Evolutionary conservation across 2,113 vertebrate genomes (phyloP).

Genomic region (Arvicanthis niloticus): DNA sequence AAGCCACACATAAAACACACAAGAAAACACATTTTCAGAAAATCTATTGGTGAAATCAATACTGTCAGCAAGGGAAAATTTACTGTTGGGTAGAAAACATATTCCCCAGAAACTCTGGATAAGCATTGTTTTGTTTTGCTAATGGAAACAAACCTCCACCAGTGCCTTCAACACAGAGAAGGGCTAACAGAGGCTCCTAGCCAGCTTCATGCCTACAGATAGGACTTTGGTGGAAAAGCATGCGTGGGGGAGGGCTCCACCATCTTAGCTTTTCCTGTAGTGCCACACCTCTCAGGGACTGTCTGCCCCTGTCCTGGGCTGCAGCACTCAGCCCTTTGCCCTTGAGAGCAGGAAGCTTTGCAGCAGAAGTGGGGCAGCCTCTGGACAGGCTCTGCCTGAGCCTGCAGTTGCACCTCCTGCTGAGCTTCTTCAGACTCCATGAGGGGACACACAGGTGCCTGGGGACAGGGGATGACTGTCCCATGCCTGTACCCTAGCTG

Average conservation of each 20-base stretch:
- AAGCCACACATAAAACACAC: neutral
- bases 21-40: neutral
- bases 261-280: neutral
- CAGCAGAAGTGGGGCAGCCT: neutral
- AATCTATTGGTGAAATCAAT: neutral
- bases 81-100: neutral
- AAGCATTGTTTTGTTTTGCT: no score
- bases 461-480: neutral
- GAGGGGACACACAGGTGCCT: neutral
- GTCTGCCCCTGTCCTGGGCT: neutral
- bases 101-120: neutral
- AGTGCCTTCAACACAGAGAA: no score
- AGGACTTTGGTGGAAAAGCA: neutral
- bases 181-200: no score
- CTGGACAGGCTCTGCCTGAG: neutral
- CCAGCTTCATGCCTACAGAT: neutral
- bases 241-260: no score
- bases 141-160: neutral
- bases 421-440: neutral
- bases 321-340: neutral
- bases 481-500: neutral
- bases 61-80: neutral
- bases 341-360: neutral
- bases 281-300: neutral
- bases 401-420: neutral